Base-by-base conservation (phyloP, 2,797 vertebrate species). In the Cacajao melanocephalus region DNA sequence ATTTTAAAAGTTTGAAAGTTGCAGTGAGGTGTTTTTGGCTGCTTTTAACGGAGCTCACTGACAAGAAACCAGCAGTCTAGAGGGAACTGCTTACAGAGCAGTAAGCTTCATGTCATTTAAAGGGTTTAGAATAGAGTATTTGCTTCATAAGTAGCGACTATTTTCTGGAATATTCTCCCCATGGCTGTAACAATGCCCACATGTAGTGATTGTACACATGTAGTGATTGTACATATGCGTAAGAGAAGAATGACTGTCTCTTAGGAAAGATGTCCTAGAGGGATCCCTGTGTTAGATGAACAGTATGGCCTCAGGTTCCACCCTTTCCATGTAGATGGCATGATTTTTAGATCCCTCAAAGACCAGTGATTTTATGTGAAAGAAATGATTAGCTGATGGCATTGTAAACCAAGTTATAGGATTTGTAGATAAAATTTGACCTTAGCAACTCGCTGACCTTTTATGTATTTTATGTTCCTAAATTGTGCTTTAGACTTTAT, bases 71-170 rank as follows among this genome's bases (percentile, higher is more conserved):
- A 12, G 14, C 64, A 11, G 7, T 39, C 61, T 70, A 33, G 14
- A 24, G 33, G 17, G 2, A 57, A 4, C 7, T 36, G 19, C 58
- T 50, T 36, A 19, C 1, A 12, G 24, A 52, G 44, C 3, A 17
- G 64, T 15, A 48, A 44, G 17, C 10, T 52, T n/a, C 9, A 72
- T 2, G 0, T 36, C 48, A 3, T 1, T 15, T 11, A 17, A 57
- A 48, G 20, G 9, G 2, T 50, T 90, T 39, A 79, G 52, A 15
- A 36, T 80, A 9, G 5, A 72, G 28, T 14, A 3, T 46, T 55
- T 13, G 44, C 28, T 28, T 78, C 55, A 2, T 36, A 48, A 17
- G 9, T 3, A n/a, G 48, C 4, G 2, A 33, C 24, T 41, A 4
- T n/a, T 36, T 95, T 82, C 76, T 73, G 20, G 11, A 84, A 61